Evolutionary conservation across 2,888 invertebrate species (phyloP).

Genomic region (Euspilapteryx auroguttella): DNA sequence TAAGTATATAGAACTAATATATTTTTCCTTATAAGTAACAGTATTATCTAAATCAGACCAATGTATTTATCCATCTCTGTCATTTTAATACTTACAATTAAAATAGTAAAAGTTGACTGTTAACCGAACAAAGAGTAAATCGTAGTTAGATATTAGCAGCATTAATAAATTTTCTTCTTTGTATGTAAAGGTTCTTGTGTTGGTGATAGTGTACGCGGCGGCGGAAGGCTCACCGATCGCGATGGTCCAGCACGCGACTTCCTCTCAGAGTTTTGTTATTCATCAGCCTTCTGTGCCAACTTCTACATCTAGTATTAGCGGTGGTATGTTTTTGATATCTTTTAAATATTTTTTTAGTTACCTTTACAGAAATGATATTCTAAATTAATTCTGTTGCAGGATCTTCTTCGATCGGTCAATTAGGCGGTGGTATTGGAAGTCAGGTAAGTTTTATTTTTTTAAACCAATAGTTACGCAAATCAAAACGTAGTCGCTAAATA

Average conservation of each 20-base stretch:
- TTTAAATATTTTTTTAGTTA: constrained; percentile 1
- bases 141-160: no score
- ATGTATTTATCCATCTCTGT: no score
- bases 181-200: constrained; percentile 15
- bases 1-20: no score
- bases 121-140: no score
- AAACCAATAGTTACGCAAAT: background rate
- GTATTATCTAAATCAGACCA: no score
- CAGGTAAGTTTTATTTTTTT: constrained; percentile 11
- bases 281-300: constrained; percentile 17
- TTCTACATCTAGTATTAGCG: constrained; percentile 10
- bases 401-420: constrained; percentile 12
- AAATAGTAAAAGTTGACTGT: no score
- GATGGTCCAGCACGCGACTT: constrained; percentile 42
- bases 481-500: no score
- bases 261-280: constrained; percentile 38
- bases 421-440: constrained; percentile 12
- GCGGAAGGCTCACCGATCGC: constrained; percentile 23
- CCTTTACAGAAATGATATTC: background rate
- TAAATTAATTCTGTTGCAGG: constrained; percentile 13
- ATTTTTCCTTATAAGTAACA: no score
- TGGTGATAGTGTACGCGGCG: constrained; percentile 19
- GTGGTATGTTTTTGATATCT: constrained; percentile 13
- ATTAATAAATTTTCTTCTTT: constrained; percentile 1
- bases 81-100: no score